Evolutionary conservation across 2,888 invertebrate genomes (phyloP).

Genomic region (Alloscopus bannaensis): DNA sequence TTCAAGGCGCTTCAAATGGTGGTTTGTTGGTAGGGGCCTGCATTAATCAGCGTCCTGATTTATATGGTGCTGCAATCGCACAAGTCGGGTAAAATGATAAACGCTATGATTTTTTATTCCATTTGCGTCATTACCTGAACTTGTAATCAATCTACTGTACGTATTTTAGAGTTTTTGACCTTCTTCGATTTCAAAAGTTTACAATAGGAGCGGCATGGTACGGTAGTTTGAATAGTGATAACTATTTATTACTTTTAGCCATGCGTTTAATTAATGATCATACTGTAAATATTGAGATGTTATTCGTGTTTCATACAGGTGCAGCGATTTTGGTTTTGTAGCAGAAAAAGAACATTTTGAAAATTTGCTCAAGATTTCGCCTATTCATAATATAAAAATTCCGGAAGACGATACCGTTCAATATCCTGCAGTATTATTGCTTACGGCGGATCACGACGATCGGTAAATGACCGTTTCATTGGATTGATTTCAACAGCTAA

Average conservation of each 20-base stretch:
- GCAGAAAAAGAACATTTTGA: conserved; percentile 91
- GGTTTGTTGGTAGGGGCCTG: conserved; percentile 96
- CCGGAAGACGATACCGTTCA: conserved; percentile 79
- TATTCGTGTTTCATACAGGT: conserved; percentile 84
- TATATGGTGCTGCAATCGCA: conserved; percentile 93
- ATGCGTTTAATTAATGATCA: neutral
- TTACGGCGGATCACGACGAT: conserved; percentile 82
- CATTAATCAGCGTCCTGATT: conserved; percentile 94
- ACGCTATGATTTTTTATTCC: neutral
- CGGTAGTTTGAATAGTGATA: neutral
- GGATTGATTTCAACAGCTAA: too few relatives aligned
- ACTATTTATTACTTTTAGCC: neutral
- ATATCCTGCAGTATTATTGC: conserved; percentile 93
- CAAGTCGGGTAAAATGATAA: conserved; percentile 87
- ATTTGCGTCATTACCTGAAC: neutral
- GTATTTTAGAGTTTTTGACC: conserved; percentile 90
- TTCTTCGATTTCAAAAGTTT: conserved; percentile 98
- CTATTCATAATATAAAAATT: conserved; percentile 90
- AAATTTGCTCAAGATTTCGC: conserved; percentile 91
- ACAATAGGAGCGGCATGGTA: conserved; percentile 91
- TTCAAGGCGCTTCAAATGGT: conserved; percentile 88
- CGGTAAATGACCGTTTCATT: conserved; percentile 26
- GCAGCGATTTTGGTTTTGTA: conserved; percentile 95
- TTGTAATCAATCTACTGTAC: neutral
- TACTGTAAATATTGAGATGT: too few relatives aligned